phyloP scores from a whole-genome alignment of 2,888 invertebrate species.

The Xestobium rufovillosum region DNA sequence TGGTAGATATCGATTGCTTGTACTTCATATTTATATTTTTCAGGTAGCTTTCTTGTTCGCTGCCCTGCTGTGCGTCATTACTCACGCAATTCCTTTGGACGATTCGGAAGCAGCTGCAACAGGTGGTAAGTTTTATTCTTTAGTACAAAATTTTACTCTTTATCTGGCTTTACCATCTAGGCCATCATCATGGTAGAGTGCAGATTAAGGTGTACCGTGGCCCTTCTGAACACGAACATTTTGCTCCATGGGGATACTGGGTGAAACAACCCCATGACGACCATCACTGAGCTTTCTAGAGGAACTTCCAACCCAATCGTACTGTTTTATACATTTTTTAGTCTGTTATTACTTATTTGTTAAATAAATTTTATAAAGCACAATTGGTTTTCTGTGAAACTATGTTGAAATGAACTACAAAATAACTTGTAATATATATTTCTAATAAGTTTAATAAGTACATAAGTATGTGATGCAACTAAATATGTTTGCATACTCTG shows the following conservation, averaged over 20 bases:
- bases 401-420: constrained; percentile 14
- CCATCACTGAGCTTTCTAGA: constrained; percentile 30
- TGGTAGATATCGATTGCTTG: constrained; percentile 6
- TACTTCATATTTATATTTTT: too few relatives aligned
- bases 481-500: constrained; percentile 28
- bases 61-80: constrained; percentile 1
- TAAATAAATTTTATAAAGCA: too few relatives aligned
- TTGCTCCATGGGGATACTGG: constrained; percentile 68
- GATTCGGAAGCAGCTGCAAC: constrained; percentile 20
- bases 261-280: constrained; percentile 63
- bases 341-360: constrained; percentile 1
- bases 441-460: constrained; percentile 35
- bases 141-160: too few relatives aligned
- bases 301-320: too few relatives aligned
- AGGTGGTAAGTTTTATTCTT: constrained; percentile 14
- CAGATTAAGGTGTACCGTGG: constrained; percentile 70
- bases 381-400: too few relatives aligned
- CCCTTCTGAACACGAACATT: constrained; percentile 54
- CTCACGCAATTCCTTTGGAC: constrained; percentile 7
- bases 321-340: not conserved
- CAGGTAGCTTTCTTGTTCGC: constrained; percentile 6
- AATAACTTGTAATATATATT: constrained; percentile 39
- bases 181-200: constrained; percentile 52
- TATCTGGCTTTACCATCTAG: too few relatives aligned
- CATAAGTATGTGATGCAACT: constrained; percentile 33